These are phyloP conservation scores for Vandiemenella viatica DNA, from an alignment of 2,888 invertebrate genomes.

Conservation along the genomic window DNA sequence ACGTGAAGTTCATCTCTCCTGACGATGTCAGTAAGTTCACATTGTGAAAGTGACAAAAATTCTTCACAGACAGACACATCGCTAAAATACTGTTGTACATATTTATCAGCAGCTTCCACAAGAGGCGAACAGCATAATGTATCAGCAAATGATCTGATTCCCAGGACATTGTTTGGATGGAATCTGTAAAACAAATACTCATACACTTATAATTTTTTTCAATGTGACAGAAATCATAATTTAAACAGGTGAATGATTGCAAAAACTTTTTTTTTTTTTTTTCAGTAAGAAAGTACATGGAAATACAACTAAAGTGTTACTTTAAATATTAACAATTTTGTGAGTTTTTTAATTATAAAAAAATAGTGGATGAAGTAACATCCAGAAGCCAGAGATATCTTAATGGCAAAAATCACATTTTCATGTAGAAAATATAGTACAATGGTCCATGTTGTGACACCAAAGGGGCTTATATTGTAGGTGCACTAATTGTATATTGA, in stretches of 20 bases:
- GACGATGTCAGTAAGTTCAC: slow-evolving; percentile 52
- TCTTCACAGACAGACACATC: slow-evolving; percentile 63
- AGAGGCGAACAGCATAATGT: slow-evolving; percentile 54
- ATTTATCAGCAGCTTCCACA: slow-evolving; percentile 60
- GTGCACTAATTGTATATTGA: too few relatives aligned
- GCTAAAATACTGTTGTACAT: slow-evolving; percentile 63
- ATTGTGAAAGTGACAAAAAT: slow-evolving; percentile 44
- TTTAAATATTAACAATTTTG: too few relatives aligned
- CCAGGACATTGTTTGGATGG: slow-evolving; percentile 64
- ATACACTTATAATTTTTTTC: background rate
- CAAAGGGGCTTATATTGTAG: too few relatives aligned
- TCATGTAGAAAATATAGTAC: too few relatives aligned
- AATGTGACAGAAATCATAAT: too few relatives aligned
- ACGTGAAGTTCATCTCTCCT: slow-evolving; percentile 64
- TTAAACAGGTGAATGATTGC: background rate
- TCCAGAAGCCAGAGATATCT: too few relatives aligned
- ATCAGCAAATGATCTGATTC: slow-evolving; percentile 65
- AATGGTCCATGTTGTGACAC: too few relatives aligned
- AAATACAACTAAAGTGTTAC: too few relatives aligned
- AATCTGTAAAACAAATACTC: slow-evolving; percentile 34
- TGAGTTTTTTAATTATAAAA: too few relatives aligned
- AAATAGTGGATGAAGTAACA: too few relatives aligned
- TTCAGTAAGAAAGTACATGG: background rate
- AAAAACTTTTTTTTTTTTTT: background rate
- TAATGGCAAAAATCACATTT: too few relatives aligned